These are phyloP conservation scores for Papilio polyxenes DNA, from an alignment of 1,140 invertebrate species.

Conservation along the genomic window DNA sequence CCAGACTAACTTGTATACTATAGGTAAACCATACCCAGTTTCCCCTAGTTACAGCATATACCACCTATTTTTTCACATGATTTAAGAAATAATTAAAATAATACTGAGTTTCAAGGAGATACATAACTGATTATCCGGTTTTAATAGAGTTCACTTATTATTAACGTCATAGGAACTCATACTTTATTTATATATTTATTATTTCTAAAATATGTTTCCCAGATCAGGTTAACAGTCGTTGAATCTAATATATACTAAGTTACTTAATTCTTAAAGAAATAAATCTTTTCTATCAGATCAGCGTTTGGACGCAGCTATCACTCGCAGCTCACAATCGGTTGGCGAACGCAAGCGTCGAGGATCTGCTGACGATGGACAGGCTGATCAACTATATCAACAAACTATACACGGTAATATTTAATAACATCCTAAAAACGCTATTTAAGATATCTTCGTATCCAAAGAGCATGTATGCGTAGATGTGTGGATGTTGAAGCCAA, in stretches of 20 bases:
- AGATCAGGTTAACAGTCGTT: too few relatives aligned
- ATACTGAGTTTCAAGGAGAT: too few relatives aligned
- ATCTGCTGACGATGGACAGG: conserved; percentile 77
- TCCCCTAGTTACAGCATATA: too few relatives aligned
- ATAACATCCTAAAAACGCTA: not conserved
- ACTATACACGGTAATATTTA: conserved; percentile 73
- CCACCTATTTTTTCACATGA: too few relatives aligned
- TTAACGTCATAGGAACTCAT: too few relatives aligned
- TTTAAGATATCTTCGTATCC: not conserved
- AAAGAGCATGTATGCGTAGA: not conserved
- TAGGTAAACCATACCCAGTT: too few relatives aligned
- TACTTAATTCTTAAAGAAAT: not conserved
- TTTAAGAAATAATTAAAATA: too few relatives aligned
- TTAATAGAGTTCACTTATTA: too few relatives aligned
- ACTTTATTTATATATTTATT: too few relatives aligned
- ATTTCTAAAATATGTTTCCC: too few relatives aligned
- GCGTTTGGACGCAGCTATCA: conserved; percentile 69
- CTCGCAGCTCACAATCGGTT: conserved; percentile 72
- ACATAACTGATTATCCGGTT: too few relatives aligned
- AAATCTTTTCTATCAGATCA: conserved; percentile 58
- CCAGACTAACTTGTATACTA: too few relatives aligned
- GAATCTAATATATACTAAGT: not conserved
- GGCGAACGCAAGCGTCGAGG: conserved; percentile 68
- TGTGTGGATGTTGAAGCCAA: not conserved
- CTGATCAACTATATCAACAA: conserved; percentile 83